These are phyloP conservation scores for Silurus aristotelis DNA, from an alignment of 2,797 vertebrate species.

Conservation along the genomic window DNA sequence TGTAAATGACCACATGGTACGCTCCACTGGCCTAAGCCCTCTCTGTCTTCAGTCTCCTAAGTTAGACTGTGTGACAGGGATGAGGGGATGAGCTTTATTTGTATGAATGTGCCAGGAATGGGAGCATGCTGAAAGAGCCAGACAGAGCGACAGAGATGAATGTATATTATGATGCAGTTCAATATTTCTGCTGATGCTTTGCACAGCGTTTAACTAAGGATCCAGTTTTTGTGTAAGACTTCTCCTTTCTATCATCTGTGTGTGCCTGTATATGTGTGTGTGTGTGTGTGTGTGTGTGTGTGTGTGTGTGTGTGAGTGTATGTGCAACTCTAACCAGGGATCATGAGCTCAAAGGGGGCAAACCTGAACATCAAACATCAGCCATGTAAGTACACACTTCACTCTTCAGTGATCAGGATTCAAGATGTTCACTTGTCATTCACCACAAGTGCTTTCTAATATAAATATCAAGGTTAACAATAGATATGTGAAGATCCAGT, in stretches of 20 bases:
- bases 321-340: constrained; percentile 43
- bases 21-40: constrained; percentile 47
- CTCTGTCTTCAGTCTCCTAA: constrained; percentile 39
- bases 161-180: constrained; percentile 8
- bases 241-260: constrained; percentile 20
- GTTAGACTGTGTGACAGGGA: constrained; percentile 35
- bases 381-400: constrained; percentile 68
- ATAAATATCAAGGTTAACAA: background rate
- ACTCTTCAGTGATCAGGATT: background rate
- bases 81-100: constrained; percentile 9
- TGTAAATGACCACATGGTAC: constrained; percentile 42
- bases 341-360: constrained; percentile 74
- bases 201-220: constrained; percentile 28
- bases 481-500: background rate
- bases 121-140: background rate
- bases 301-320: constrained; percentile 22
- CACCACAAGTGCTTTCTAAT: constrained; percentile 5
- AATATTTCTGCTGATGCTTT: constrained; percentile 29
- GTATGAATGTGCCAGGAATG: background rate
- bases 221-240: constrained; percentile 8
- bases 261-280: constrained; percentile 7
- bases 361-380: constrained; percentile 69
- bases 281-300: constrained; percentile 24
- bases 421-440: background rate
- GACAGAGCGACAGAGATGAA: constrained; percentile 11